phyloP scores from a whole-genome alignment of 2,797 vertebrate genomes.

The Esox masquinongy region DNA sequence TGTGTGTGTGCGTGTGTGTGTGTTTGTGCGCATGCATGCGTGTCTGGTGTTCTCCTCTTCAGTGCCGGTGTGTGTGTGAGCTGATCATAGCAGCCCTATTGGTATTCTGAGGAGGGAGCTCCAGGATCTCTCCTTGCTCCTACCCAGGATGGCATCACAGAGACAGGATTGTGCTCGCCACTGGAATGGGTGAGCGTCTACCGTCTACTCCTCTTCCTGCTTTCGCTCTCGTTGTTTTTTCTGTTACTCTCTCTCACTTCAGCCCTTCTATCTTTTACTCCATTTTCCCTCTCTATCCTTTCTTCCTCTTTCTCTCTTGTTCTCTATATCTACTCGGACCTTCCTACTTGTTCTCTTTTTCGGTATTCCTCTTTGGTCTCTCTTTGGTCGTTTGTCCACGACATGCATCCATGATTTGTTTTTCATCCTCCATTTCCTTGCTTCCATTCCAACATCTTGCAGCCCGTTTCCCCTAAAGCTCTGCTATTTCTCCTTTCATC shows the following conservation, averaged over 20 bases:
- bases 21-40: conserved; percentile 33
- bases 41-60: conserved; percentile 51
- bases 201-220: conserved; percentile 17
- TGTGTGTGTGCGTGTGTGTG: conserved; percentile 37
- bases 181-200: conserved; percentile 72
- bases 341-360: background rate
- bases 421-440: background rate
- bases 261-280: background rate
- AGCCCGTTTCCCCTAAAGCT: background rate
- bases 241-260: conserved; percentile 32
- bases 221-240: conserved; percentile 22
- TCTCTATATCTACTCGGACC: background rate
- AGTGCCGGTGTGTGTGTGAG: conserved; percentile 51
- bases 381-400: background rate
- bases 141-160: conserved; percentile 79
- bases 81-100: conserved; percentile 76
- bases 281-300: background rate
- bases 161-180: conserved; percentile 79
- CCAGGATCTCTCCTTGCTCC: conserved; percentile 75
- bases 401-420: background rate
- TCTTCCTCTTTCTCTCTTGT: background rate
- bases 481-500: background rate
- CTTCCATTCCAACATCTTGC: background rate
- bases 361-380: background rate
- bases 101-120: conserved; percentile 79